Percentiles rank a stretch among this genome's conserved stretches.
These are phyloP conservation scores for Crenichthys baileyi DNA, from an alignment of 2,797 vertebrate species.

Conservation along the genomic window DNA sequence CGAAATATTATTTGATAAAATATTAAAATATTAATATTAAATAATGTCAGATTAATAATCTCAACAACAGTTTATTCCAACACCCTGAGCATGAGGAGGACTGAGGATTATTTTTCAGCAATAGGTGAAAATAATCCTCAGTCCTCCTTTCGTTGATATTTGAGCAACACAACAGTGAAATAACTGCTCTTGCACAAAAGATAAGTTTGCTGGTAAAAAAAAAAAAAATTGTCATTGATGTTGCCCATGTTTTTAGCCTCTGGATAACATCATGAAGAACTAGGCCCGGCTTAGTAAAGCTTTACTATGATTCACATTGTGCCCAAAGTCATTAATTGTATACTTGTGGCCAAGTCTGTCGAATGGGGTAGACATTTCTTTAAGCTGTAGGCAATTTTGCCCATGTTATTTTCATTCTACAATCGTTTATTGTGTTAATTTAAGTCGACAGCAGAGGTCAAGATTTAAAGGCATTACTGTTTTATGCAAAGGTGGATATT, in stretches of 20 bases:
- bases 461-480: constrained; percentile 4
- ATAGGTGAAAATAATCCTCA: too few relatives aligned
- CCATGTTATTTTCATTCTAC: neutral
- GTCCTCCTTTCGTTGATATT: neutral
- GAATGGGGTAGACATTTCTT: constrained; percentile 26
- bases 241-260: constrained; percentile 30
- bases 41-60: too few relatives aligned
- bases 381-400: constrained; percentile 15
- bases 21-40: too few relatives aligned
- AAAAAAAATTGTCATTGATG: constrained; percentile 8
- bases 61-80: neutral
- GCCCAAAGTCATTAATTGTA: constrained; percentile 47
- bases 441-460: neutral
- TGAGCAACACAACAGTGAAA: neutral
- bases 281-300: constrained; percentile 18
- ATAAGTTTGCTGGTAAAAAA: constrained; percentile 11
- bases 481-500: neutral
- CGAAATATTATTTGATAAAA: too few relatives aligned
- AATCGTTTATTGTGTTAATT: neutral
- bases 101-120: neutral
- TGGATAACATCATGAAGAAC: constrained; percentile 24
- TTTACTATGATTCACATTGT: constrained; percentile 39
- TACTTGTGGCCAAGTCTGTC: constrained; percentile 45
- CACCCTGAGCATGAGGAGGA: neutral
- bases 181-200: constrained; percentile 3